Base-by-base conservation (phyloP, 2,797 vertebrate genomes). In the Mionectes olivaceus region DNA sequence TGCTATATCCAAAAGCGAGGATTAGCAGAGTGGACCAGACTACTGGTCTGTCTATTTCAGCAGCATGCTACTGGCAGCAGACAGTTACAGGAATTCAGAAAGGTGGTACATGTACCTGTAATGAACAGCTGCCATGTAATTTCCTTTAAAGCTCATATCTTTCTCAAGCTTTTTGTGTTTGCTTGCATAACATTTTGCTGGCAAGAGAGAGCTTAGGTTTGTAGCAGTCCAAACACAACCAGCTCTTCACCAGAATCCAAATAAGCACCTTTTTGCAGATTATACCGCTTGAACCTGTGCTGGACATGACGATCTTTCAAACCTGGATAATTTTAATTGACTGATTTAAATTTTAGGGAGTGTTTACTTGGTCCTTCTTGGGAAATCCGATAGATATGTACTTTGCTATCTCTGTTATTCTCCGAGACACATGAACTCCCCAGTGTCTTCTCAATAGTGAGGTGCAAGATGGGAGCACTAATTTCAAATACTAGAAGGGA, bases 1-100 rank as follows among this genome's bases (percentile, higher is more conserved):
- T 93, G 60, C 37, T 89, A 71, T 77, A 88, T 77, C 53, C 64
- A 68, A 89, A 92, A 92, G 19, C 8, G 83, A 93, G 77, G 77
- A 91, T 95, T 93, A 87, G 30, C 49, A 89, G 68, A 91, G 7
- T 60, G 68, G 82, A 70, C 82, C 46, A 87, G 37, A 81, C 32
- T 19, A 44, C 13, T 65, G 53, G 5, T n/a, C 60, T 83, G 30
- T 52, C 70, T 63, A 13, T 50, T 88, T 83, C 74, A 74, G 47
- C 33, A 83, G 19, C 67, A 91, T 53, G 15, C 39, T 70, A 56
- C 63, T 11, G 27, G 53, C 33, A 75, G 22, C 0, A 0, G 27
- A n/a, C 44, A 52, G 28, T 52, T 57, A 24, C 32, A 83, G 64
- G 44, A 67, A 77, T 65, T 67, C 76, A 68, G 50, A 61, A 63